These are phyloP conservation scores for Salmo trutta DNA, from an alignment of 2,797 vertebrate genomes.

Conservation along the genomic window DNA sequence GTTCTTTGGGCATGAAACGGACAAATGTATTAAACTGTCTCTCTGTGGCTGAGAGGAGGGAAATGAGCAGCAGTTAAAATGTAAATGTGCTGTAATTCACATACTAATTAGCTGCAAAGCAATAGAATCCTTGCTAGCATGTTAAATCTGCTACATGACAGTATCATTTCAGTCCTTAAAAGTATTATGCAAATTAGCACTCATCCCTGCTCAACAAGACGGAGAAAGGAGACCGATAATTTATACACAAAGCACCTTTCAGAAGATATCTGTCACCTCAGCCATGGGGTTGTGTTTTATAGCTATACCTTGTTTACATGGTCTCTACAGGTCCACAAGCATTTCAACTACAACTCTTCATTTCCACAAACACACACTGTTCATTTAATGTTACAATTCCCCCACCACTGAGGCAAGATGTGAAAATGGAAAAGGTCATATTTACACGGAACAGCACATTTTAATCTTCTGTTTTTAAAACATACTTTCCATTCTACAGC, in stretches of 20 bases:
- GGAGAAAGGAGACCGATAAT: constrained; percentile 94
- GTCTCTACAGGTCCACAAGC: constrained; percentile 21
- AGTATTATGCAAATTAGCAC: constrained; percentile 92
- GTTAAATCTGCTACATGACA: constrained; percentile 96
- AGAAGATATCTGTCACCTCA: constrained; percentile 86
- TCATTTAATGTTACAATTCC: constrained; percentile 47
- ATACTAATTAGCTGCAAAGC: constrained; percentile 90
- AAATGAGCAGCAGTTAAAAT: constrained; percentile 62
- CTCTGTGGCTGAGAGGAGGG: constrained; percentile 54
- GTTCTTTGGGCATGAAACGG: constrained; percentile 65
- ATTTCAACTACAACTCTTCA: constrained; percentile 30
- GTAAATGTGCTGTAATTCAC: constrained; percentile 88
- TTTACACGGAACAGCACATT: not conserved
- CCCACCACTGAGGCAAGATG: not conserved
- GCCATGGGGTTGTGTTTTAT: constrained; percentile 78
- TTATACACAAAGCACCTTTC: constrained; percentile 93
- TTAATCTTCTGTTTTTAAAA: not conserved
- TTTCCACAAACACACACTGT: constrained; percentile 33
- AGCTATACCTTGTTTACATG: constrained; percentile 71
- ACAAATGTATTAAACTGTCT: constrained; percentile 71
- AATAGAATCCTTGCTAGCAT: constrained; percentile 90
- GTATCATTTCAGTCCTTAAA: constrained; percentile 96
- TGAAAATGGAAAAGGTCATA: not conserved
- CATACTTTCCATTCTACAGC: not conserved
- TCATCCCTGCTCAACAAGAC: constrained; percentile 90